Base-by-base conservation (phyloP, 1,140 invertebrate genomes). In the Scaptomyza graminum region DNA sequence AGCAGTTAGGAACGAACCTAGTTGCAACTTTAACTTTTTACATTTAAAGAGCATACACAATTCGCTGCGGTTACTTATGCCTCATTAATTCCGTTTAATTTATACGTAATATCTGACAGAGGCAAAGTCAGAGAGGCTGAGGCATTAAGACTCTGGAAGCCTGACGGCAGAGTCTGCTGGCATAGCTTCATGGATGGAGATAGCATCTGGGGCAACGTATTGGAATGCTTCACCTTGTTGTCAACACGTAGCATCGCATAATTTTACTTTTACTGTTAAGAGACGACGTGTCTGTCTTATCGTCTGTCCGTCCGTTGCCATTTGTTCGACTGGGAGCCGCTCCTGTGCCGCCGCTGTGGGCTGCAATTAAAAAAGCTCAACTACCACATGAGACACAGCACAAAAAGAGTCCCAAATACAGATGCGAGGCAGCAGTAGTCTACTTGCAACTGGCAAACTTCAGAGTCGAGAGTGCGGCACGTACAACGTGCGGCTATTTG, bases 201-300 rank as follows among this genome's bases (percentile, higher is more conserved):
- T 83, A 84, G 43, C 50, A 87, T 87, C 82, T 16, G 71, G 71
- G 25, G 60, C 49, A 71, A 87, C 74, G 83, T 75, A 85, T 88
- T 79, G 82, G 82, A 85, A 85, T 85, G 78, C 79, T 75, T 47
- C 76, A 74, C 46, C 72, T 74, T 69, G 74, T 82, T 85, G 79
- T 87, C 82, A 67, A 76, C 82, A 87, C 82, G 82, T 87, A 75
- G 82, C 65, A 87, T 87, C 82, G 78, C 83, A 87, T 87, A 87
- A 87, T 88, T 87, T 85, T 82, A 68, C 79, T 82, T 87, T 87
- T 87, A 83, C 84, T 79, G 82, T 81, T 87, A 88, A 88, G 52
- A 77, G 80, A 46, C 18, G 46, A 56, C 55, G 57, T 16, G 44
- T 37, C 37, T 13, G 13, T 46, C 41, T 13, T 13, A 15, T 22